These are phyloP conservation scores for Rhagonycha fulva DNA, from an alignment of 2,888 invertebrate species.

Conservation along the genomic window DNA sequence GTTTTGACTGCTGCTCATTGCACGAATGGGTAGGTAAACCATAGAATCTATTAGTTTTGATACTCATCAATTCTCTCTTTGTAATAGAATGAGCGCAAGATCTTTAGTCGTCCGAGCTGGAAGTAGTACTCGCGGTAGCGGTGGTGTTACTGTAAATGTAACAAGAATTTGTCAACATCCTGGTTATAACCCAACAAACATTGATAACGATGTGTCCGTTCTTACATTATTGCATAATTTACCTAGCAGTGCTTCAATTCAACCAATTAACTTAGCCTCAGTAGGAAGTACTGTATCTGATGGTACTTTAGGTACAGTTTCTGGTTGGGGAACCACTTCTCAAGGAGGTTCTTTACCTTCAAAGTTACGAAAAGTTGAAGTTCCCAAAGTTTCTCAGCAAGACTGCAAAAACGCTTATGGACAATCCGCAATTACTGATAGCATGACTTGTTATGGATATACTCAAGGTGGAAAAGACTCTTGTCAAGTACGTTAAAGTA, in stretches of 20 bases:
- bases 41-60: not conserved
- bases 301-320: not conserved
- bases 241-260: not conserved
- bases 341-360: not conserved
- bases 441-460: constrained; percentile 2
- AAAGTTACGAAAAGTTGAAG: not conserved
- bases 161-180: not conserved
- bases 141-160: not conserved
- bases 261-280: not conserved
- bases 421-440: constrained; percentile 34
- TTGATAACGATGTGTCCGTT: constrained; percentile 5
- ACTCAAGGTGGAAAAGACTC: constrained; percentile 3
- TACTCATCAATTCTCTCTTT: not conserved
- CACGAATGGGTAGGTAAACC: constrained; percentile 28
- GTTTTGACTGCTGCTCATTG: constrained; percentile 44
- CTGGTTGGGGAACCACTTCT: constrained; percentile 4
- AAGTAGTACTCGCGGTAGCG: not conserved
- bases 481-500: too few relatives aligned
- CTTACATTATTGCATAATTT: not conserved
- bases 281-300: not conserved
- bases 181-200: not conserved
- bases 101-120: not conserved
- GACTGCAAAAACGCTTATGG: constrained; percentile 21
- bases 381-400: not conserved
- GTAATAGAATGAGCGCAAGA: not conserved